phyloP scores from a whole-genome alignment of 2,113 vertebrate genomes.

The Eurystomus gularis region DNA sequence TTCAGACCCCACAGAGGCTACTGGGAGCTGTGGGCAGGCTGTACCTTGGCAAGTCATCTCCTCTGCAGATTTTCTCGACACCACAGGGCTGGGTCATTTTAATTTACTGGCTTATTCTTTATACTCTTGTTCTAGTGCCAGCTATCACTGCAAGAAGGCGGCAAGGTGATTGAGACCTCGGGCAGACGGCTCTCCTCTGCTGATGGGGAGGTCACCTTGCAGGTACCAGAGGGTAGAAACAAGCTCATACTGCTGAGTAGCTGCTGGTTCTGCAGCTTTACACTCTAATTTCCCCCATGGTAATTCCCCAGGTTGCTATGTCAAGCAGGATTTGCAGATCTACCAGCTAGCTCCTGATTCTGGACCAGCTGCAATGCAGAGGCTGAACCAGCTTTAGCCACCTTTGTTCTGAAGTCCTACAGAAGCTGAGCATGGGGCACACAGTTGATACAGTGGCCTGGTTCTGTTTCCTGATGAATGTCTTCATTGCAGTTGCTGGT shows the following conservation, averaged over 20 bases:
- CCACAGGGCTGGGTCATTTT: background rate
- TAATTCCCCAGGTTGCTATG: background rate
- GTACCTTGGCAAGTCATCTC: background rate
- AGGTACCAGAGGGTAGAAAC: background rate
- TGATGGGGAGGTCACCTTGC: constrained; percentile 20
- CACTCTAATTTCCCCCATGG: background rate
- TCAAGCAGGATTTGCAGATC: constrained; percentile 24
- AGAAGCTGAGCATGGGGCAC: background rate
- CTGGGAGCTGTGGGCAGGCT: background rate
- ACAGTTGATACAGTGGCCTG: rapidly evolving
- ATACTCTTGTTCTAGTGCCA: background rate
- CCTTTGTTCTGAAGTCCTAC: background rate
- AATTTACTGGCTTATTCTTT: background rate
- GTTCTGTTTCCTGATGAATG: background rate
- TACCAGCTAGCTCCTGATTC: background rate
- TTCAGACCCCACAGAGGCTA: background rate
- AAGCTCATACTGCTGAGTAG: constrained; percentile 15
- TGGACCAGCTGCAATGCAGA: constrained; percentile 37
- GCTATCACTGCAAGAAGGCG: background rate
- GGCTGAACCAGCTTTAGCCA: background rate
- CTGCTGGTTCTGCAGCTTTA: constrained; percentile 38
- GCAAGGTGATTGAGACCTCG: background rate
- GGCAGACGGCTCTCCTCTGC: background rate
- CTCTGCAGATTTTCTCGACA: background rate
- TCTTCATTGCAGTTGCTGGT: background rate